These are phyloP conservation scores for Hoplias malabaricus DNA, from an alignment of 2,113 vertebrate genomes.

Conservation along the genomic window DNA sequence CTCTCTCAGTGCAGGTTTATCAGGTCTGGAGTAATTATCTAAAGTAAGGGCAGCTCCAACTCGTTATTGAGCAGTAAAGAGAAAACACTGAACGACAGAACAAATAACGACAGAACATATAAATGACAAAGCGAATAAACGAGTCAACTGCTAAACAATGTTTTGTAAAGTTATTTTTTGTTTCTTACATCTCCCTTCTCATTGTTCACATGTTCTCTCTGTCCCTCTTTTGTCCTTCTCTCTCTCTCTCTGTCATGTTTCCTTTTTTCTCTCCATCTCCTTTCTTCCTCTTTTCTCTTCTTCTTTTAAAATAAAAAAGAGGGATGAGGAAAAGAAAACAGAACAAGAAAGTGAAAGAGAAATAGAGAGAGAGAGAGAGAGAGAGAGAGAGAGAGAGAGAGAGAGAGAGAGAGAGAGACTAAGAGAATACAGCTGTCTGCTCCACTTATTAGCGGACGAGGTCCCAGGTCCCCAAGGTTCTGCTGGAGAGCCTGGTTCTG, in stretches of 20 bases:
- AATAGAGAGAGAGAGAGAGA: not conserved
- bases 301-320: conserved; percentile 46
- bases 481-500: not conserved
- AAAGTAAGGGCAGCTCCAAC: conserved; percentile 52
- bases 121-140: conserved; percentile 53
- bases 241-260: too few relatives aligned
- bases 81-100: too few relatives aligned
- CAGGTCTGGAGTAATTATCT: conserved; percentile 65
- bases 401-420: not conserved
- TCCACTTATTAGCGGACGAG: not conserved
- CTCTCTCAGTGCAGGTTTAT: conserved; percentile 49
- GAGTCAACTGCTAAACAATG: too few relatives aligned
- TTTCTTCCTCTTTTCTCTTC: too few relatives aligned
- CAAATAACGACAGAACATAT: too few relatives aligned
- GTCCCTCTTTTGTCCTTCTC: too few relatives aligned
- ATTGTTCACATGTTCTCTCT: too few relatives aligned
- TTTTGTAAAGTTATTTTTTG: too few relatives aligned
- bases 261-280: too few relatives aligned
- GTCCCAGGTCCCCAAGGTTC: not conserved
- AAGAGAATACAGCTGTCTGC: not conserved
- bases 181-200: too few relatives aligned
- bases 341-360: not conserved
- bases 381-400: not conserved
- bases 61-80: conserved; percentile 62
- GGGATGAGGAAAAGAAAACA: conserved; percentile 1